Evolutionary conservation across 2,113 vertebrate species (phyloP), one percentile per base, ranked within the genome.

Genomic region (Spilogale gracilis): DNA sequence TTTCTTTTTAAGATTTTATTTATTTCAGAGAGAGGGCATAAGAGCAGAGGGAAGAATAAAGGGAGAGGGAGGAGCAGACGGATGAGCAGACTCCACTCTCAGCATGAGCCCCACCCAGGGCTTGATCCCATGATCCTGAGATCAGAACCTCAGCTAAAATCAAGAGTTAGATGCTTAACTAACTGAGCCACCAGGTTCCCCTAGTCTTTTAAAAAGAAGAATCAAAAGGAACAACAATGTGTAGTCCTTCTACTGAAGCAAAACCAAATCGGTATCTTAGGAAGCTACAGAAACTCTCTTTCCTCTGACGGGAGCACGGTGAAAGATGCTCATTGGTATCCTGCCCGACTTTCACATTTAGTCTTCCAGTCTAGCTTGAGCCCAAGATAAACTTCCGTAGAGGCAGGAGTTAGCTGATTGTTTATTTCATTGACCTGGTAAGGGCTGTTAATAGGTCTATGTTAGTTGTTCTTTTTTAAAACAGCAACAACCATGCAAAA

Each of bases 381-480:
- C n/a, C 58, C 63, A 95, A 58, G 84, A 86, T 43, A 78, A 79
- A 65, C 6, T 94, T 43, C 30, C 18, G 78, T 17, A 27, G 45
- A 89, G 32, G n/a, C 12, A 76, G 45, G 50, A 69, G 32, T 83
- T 79, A 88, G 85, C 23, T 32, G 20, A 9, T 60, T 58, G 30
- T 45, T 86, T 52, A 76, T 43, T 82, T 74, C 73, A 67, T 25
- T 43, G 52, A 86, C 38, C 45, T 82, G 38, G 60, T 50, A 23
- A 82, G 63, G 17, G 43, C 32, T 94, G 32, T 88, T 85, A 86
- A 85, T 78, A 80, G 84, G 14, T 60, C 63, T 56, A 32, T 71
- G 52, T 73, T 80, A 58, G 45, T 27, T 88, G 14, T 61, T 83
- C 56, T 89, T 95, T 88, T 88, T 74, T 61, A 83, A 96, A 96